Base-by-base conservation (phyloP, 1,140 invertebrate genomes). In the Littorina saxatilis region DNA sequence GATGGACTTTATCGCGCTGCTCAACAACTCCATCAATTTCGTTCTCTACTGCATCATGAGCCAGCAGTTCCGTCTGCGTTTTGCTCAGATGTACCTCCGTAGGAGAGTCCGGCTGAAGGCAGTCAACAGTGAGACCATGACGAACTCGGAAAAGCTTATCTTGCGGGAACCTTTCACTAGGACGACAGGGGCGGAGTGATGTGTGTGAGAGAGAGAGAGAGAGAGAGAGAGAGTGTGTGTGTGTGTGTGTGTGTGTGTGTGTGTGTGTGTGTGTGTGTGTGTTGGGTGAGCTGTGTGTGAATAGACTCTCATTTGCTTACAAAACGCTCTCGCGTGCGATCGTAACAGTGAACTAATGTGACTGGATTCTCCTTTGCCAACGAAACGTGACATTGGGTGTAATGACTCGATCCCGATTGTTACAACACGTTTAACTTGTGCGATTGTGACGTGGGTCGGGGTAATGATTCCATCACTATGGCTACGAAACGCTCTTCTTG, bases 1-100 rank as follows among this genome's bases (percentile, higher is more conserved):
- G 11, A 97, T 98, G 95, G 98, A 99, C 90, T 95, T 98, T 35
- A 92, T 98, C 79, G 97, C 98, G 0, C 93, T 99, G 20, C 91
- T 98, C 52, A 99, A 98, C 91, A 97, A 96, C 11, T 96, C 96
- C 9, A 96, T 99, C 43, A 98, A 98, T 88, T 98, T 99, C 89
- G 95, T 99, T 35, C 93, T 99, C 5, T 99, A 99, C 89, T 98
- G 98, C 87, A 95, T 95, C 39, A 99, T 99, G 98, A 97, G 96
- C 58, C 94, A 96, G 50, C 97, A 98, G 93, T 99, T 99, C 90
- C 93, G 98, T 20, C 94, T 95, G 35, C 97, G 96, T 1, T 98
- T 98, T 88, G 82, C 88, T 0, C 83, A 87, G n/a, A 88, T 91
- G 79, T 92, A 92, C 85, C 88, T 89, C 29, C 50, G 82, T 17